These are phyloP conservation scores for Parnassius orleans DNA, from an alignment of 2,888 invertebrate genomes.

Conservation along the genomic window DNA sequence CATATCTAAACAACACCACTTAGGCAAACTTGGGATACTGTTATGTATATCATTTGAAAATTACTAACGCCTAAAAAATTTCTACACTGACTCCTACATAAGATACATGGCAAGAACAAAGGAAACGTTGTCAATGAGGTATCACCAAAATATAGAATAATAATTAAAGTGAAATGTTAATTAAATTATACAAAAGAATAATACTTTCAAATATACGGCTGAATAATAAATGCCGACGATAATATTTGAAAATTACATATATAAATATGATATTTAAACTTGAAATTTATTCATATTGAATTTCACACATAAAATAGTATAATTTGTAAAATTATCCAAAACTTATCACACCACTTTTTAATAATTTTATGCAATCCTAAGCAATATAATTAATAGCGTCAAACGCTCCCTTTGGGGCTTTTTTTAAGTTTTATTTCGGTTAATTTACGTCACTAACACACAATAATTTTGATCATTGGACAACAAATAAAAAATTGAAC, in stretches of 20 bases:
- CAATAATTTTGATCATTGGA: constrained; percentile 80
- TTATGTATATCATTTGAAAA: constrained; percentile 76
- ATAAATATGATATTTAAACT: constrained; percentile 56
- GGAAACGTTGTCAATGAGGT: constrained; percentile 67
- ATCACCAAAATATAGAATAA: constrained; percentile 51
- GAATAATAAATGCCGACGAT: constrained; percentile 43
- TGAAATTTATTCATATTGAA: constrained; percentile 72
- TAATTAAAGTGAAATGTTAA: constrained; percentile 46
- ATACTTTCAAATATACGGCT: constrained; percentile 53
- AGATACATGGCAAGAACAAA: constrained; percentile 79
- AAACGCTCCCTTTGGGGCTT: constrained; percentile 80
- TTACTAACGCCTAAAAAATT: constrained; percentile 71
- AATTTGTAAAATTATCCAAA: constrained; percentile 82
- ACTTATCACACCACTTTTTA: constrained; percentile 80
- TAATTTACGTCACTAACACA: constrained; percentile 78
- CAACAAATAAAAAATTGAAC: constrained; percentile 77
- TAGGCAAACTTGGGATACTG: constrained; percentile 75
- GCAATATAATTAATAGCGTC: constrained; percentile 78
- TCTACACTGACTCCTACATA: constrained; percentile 75
- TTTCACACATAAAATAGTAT: constrained; percentile 79
- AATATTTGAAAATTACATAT: constrained; percentile 54
- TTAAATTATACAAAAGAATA: constrained; percentile 53
- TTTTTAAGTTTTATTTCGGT: constrained; percentile 74
- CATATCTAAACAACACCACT: constrained; percentile 72
- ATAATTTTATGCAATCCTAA: constrained; percentile 79